Base-by-base conservation (phyloP, 2,113 vertebrate genomes). In the Hucho hucho region DNA sequence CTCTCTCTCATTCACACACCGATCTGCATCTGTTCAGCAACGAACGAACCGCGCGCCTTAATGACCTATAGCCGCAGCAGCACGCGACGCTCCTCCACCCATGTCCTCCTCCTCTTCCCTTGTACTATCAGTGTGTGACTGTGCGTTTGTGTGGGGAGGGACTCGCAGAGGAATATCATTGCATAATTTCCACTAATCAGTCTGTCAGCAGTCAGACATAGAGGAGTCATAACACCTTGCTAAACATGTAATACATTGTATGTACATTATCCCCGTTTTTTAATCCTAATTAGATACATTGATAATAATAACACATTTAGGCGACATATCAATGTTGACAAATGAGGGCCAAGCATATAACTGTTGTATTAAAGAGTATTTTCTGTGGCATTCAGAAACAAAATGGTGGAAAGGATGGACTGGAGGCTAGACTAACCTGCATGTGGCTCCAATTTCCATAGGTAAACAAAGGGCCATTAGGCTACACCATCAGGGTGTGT, bases 81-180 rank as follows among this genome's bases (percentile, higher is more conserved):
- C 89, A 88, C 90, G 84, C 87, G 79, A 83, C 84, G 86, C 77
- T 11, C 81, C 87, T 87, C 87, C 92, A 89, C 91, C 92, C 91
- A 75, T 46, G 79, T 78, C 80, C 65, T 16, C 53, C 37, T 43
- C 37, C 32, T 74, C 37, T 12, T 43, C 67, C 47, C n/a, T 24
- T 11, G 47, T 12, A 68, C 11, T 73, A 72, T 59, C 58, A 76
- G 9, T 43, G 37, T 43, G 37, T 43, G 37, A 43, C 70, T 68
- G 78, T 59, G 59, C 22, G 47, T 73, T 74, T 64, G 73, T 20
- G 73, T 22, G 20, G 74, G 46, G 72, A 13, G 53, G 61, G 46
- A 77, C 63, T 80, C 89, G 88, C 93, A 93, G 92, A 70, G 75
- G 83, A 89, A 79, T 84, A 81, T 78, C 9, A 74, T 90, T 84